Evolutionary conservation across 2,888 invertebrate species (phyloP).

Genomic region (Lasioglossum morio): DNA sequence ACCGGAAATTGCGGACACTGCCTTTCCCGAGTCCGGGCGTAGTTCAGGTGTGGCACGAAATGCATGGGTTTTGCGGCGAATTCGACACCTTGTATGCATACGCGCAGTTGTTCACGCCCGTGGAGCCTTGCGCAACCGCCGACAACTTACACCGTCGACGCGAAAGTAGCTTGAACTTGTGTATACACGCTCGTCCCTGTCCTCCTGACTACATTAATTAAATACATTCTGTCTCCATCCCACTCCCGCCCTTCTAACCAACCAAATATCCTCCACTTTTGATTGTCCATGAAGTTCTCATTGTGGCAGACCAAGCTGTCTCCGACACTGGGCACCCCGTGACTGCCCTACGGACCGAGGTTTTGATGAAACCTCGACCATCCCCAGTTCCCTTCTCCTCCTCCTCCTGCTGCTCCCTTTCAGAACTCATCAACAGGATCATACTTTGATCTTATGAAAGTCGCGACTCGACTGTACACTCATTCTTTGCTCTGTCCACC

Average conservation of each 20-base stretch:
- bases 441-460: constrained; percentile 22
- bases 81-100: constrained; percentile 61
- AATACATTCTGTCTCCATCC: constrained; percentile 58
- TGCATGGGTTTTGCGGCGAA: constrained; percentile 62
- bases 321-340: constrained; percentile 35
- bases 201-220: constrained; percentile 67
- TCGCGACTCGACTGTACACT: neutral
- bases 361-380: constrained; percentile 59
- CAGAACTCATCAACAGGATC: constrained; percentile 44
- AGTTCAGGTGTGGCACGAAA: constrained; percentile 51
- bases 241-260: constrained; percentile 8
- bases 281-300: constrained; percentile 67
- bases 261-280: constrained; percentile 61
- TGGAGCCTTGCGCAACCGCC: neutral
- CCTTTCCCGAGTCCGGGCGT: constrained; percentile 48
- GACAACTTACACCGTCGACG: constrained; percentile 18
- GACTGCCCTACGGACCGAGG: constrained; percentile 30
- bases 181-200: constrained; percentile 29
- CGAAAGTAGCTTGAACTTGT: constrained; percentile 36
- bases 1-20: constrained; percentile 69
- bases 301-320: constrained; percentile 59
- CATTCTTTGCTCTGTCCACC: neutral
- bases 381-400: neutral
- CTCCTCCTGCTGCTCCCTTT: neutral
- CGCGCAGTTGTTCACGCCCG: neutral